Evolutionary conservation across 2,797 vertebrate genomes (phyloP).

Genomic region (Taeniopygia guttata): DNA sequence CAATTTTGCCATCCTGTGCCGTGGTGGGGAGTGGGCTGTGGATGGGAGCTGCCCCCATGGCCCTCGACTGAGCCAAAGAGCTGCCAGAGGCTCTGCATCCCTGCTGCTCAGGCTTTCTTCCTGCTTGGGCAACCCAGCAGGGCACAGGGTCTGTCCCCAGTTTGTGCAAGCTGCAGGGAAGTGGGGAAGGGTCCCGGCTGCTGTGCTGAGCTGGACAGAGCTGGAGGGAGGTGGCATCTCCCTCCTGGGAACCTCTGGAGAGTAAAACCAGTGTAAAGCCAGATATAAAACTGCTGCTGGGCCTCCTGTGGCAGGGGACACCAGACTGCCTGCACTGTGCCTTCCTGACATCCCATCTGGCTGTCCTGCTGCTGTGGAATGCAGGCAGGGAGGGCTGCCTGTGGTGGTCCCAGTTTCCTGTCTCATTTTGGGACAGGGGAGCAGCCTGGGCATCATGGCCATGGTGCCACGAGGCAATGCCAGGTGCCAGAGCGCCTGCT

Average conservation of each 20-base stretch:
- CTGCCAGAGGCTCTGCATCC: background rate
- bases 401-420: background rate
- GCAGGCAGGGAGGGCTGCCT: background rate
- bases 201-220: accelerated
- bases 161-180: background rate
- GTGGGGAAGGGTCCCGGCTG: accelerated
- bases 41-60: background rate
- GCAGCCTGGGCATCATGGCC: background rate
- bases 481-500: accelerated
- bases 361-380: background rate
- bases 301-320: background rate
- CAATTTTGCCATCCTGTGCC: accelerated
- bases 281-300: background rate
- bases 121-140: accelerated
- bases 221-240: background rate
- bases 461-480: accelerated
- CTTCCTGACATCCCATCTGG: background rate
- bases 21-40: accelerated
- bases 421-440: background rate
- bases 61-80: background rate
- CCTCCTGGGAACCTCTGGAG: background rate
- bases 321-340: background rate
- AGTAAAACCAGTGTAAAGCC: background rate
- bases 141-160: accelerated
- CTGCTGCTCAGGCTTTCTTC: background rate